These are phyloP conservation scores for Vimba vimba DNA, from an alignment of 2,113 vertebrate genomes.

Conservation along the genomic window DNA sequence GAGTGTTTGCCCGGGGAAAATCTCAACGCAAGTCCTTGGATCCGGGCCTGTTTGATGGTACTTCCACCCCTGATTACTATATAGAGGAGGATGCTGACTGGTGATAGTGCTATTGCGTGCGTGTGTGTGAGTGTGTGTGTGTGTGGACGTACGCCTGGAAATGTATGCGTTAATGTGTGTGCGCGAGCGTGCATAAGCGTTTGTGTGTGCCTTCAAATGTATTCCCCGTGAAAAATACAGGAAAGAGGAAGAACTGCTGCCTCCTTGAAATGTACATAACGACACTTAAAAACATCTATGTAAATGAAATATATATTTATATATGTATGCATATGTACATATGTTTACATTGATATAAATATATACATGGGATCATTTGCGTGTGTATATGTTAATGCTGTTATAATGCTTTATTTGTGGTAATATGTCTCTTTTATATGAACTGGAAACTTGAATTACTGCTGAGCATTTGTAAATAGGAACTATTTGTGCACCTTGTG, in stretches of 20 bases:
- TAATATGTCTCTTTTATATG: conserved; percentile 74
- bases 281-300: conserved; percentile 72
- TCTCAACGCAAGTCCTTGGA: conserved; percentile 93
- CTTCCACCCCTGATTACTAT: conserved; percentile 93
- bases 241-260: conserved; percentile 68
- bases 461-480: conserved; percentile 95
- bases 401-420: conserved; percentile 78
- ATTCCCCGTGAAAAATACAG: conserved; percentile 69
- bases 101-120: conserved; percentile 68
- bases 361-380: conserved; percentile 73
- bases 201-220: conserved; percentile 58
- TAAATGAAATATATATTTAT: conserved; percentile 83
- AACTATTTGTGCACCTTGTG: conserved; percentile 85
- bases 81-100: conserved; percentile 87
- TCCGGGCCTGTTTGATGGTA: conserved; percentile 96
- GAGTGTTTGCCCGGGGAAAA: conserved; percentile 95
- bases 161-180: conserved; percentile 35
- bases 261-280: conserved; percentile 84
- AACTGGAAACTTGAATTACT: conserved; percentile 99
- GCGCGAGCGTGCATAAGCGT: neutral
- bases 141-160: conserved; percentile 48
- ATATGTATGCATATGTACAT: conserved; percentile 81
- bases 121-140: conserved; percentile 37
- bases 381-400: conserved; percentile 85
- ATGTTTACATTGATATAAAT: conserved; percentile 77